Base-by-base conservation (phyloP, 2,888 invertebrate species). In the Hemicrepidius hirtus region DNA sequence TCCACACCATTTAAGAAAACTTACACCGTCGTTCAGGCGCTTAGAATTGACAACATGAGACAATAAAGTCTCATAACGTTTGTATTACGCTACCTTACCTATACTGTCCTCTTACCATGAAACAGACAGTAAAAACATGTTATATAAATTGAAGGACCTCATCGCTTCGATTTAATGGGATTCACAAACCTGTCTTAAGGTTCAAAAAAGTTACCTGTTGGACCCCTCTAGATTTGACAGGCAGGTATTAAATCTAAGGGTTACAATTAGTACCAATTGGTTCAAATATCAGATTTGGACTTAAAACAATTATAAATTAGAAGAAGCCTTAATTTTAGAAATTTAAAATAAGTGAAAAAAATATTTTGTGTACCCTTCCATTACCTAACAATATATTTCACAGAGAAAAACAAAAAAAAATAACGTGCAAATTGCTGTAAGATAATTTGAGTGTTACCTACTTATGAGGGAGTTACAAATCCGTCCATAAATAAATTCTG, bases 201-300 rank as follows among this genome's bases (percentile, higher is more conserved):
- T 50, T 40, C 28, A 35, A 64, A 28, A 62, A 64, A 28, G 13
- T 64, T 64, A 64, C 64, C 64, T 64, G 64, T 16, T 37, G 53
- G 40, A 64, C 49, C 64, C 24, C 37, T 7, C 64, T 37, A 46
- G 10, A 21, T 50, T 64, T 64, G 50, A 50, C 64, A 64, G 64
- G 55, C 37, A 37, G 64, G 50, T 37, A 64, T 50, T 49, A 64
- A 20, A 3, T 60, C 44, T 21, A 49, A 64, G 50, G 35, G 64
- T 50, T 64, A 40, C 50, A 64, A 64, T 64, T 64, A 64, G 64
- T 50, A 40, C 64, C 37, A 64, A 53, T 50, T 64, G 53, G 20
- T 24, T 44, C 24, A 44, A 62, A 62, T 18, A 13, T 62, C 18
- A n/a, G 13, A 16, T 28, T 64, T 32, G 64, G 32, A 53, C 53